Conservation (phyloP, 2,888 invertebrate genomes). For the Litoditis marina region DNA sequence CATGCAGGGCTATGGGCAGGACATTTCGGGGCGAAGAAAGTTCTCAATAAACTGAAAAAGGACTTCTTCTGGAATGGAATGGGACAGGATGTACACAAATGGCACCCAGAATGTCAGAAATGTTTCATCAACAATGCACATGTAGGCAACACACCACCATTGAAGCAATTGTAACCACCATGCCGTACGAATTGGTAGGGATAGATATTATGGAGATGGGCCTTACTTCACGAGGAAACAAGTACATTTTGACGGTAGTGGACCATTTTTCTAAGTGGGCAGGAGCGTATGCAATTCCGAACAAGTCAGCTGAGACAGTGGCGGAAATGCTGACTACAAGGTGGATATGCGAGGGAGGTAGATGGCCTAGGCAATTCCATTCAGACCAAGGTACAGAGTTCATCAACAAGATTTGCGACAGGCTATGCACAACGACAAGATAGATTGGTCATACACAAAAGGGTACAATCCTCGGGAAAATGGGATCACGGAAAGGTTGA, state of each 20-base stretch:
- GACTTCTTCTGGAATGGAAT: conserved; percentile 20
- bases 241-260: conserved; percentile 20
- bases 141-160: conserved; percentile 10
- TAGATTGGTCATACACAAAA: conserved; percentile 13
- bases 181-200: conserved; percentile 23
- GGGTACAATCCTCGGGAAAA: conserved; percentile 32
- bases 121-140: conserved; percentile 15
- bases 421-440: conserved; percentile 14
- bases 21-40: conserved; percentile 6
- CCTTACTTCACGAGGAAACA: conserved; percentile 7
- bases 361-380: conserved; percentile 13
- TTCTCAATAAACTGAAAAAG: conserved; percentile 6
- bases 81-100: conserved; percentile 16
- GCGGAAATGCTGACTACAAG: conserved; percentile 12
- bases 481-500: conserved; percentile 28
- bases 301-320: conserved; percentile 24
- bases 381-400: conserved; percentile 26
- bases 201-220: conserved; percentile 23
- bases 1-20: conserved; percentile 15
- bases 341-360: conserved; percentile 23
- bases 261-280: conserved; percentile 25
- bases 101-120: conserved; percentile 10
- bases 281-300: conserved; percentile 14
- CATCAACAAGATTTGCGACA: conserved; percentile 9
- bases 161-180: conserved; percentile 5